Percentiles rank a stretch among this genome's conserved stretches.
Conservation (phyloP, 2,797 vertebrate species). For the Lepus townsendii region DNA sequence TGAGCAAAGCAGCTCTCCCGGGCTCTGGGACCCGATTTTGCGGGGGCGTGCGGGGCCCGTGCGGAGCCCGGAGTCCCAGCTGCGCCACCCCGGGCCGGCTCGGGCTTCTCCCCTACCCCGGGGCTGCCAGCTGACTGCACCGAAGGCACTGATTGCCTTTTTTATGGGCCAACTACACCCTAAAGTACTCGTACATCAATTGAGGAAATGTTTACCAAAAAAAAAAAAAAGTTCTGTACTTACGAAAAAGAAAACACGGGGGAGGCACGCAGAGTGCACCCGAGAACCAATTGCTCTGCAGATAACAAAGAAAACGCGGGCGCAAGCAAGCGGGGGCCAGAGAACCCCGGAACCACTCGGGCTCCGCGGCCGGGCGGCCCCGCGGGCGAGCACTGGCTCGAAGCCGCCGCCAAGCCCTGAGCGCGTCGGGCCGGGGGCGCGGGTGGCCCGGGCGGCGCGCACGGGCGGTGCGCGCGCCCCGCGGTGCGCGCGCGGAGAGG, state of each 20-base stretch:
- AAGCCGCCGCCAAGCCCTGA: fast-evolving
- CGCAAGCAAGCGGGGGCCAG: neutral
- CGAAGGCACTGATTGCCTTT: conserved; percentile 61
- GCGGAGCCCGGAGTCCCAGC: neutral
- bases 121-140: conserved; percentile 58
- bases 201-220: conserved; percentile 71
- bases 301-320: neutral
- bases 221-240: conserved; percentile 34
- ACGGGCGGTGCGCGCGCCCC: neutral
- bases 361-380: neutral
- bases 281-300: neutral
- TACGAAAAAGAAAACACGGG: neutral
- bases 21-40: neutral
- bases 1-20: neutral
- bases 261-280: neutral
- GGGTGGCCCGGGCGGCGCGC: neutral
- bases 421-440: neutral
- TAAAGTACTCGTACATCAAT: conserved; percentile 39
- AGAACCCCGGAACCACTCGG: fast-evolving
- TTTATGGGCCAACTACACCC: conserved; percentile 74
- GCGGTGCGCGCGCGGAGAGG: neutral
- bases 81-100: neutral
- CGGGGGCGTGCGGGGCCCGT: neutral
- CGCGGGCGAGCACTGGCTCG: fast-evolving
- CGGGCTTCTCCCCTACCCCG: neutral